A percentile compares a stretch with the other conserved stretches of the same genome.
Evolutionary conservation across 2,113 vertebrate species (phyloP).

Genomic region (Pandion haliaetus): DNA sequence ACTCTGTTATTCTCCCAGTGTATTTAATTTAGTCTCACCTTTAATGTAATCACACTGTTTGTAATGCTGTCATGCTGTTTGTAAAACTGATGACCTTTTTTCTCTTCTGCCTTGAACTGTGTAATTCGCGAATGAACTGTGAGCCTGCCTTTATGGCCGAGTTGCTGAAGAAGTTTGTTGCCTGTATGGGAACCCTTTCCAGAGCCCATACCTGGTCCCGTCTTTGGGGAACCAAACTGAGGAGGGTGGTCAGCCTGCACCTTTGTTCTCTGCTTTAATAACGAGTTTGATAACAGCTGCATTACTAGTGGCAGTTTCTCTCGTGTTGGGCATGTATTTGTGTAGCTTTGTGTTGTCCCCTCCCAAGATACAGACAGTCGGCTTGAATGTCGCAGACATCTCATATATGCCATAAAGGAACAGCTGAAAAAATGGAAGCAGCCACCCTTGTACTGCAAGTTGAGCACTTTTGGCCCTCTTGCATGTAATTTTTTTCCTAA

Average conservation of each 20-base stretch:
- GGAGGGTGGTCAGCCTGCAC: background rate
- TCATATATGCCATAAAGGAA: background rate
- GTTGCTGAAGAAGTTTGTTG: slow-evolving; percentile 23
- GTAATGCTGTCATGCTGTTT: background rate
- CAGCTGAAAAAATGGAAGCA: background rate
- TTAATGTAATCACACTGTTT: background rate
- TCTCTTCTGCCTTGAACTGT: background rate
- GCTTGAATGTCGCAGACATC: background rate
- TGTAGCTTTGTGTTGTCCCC: background rate
- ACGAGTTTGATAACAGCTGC: background rate
- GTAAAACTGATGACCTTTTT: slow-evolving; percentile 21
- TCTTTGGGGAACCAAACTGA: background rate
- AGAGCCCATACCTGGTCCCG: background rate
- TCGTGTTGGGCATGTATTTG: background rate
- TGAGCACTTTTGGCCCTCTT: background rate
- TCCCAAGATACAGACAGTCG: background rate
- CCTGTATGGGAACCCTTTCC: background rate
- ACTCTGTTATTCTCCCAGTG: background rate
- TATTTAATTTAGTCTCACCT: background rate
- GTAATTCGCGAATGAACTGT: slow-evolving; percentile 13
- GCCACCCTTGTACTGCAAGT: background rate
- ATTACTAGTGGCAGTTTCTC: background rate
- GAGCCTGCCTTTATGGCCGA: background rate
- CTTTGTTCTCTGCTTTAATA: background rate
- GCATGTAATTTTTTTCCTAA: background rate